phyloP scores from a whole-genome alignment of 2,888 invertebrate species.

The Agrotis clavis region DNA sequence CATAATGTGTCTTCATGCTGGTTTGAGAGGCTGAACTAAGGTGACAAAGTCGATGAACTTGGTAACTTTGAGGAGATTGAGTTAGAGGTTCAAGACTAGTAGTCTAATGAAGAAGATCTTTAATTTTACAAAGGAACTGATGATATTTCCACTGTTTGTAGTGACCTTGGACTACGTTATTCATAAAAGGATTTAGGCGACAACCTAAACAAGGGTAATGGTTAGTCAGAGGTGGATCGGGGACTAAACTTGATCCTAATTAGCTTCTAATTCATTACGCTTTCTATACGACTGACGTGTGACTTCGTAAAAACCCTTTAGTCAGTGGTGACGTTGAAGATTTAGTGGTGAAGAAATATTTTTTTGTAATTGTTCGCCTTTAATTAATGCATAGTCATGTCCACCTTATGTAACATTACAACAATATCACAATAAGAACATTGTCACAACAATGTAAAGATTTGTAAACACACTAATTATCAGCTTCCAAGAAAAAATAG shows the following conservation, averaged over 20 bases:
- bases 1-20: constrained; percentile 18
- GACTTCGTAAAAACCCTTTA: constrained; percentile 39
- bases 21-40: constrained; percentile 12
- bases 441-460: constrained; percentile 20
- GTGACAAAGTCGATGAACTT: constrained; percentile 25
- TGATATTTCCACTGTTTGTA: not conserved
- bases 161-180: not conserved
- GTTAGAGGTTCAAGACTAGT: not conserved
- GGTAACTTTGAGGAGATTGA: not conserved
- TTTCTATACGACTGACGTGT: constrained; percentile 25
- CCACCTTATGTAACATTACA: constrained; percentile 10
- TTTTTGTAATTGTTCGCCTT: not conserved
- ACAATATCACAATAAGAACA: constrained; percentile 15
- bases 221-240: constrained; percentile 2
- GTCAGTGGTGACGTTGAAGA: constrained; percentile 10
- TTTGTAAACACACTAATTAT: constrained; percentile 50
- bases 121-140: not conserved
- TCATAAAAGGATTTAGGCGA: not conserved
- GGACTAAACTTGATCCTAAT: constrained; percentile 4
- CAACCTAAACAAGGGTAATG: not conserved
- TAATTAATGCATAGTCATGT: constrained; percentile 13
- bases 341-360: not conserved
- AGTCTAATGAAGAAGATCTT: not conserved
- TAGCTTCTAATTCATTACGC: constrained; percentile 1
- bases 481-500: constrained; percentile 22